Base-by-base conservation (phyloP, 2,113 vertebrate species). In the Istiophorus platypterus region DNA sequence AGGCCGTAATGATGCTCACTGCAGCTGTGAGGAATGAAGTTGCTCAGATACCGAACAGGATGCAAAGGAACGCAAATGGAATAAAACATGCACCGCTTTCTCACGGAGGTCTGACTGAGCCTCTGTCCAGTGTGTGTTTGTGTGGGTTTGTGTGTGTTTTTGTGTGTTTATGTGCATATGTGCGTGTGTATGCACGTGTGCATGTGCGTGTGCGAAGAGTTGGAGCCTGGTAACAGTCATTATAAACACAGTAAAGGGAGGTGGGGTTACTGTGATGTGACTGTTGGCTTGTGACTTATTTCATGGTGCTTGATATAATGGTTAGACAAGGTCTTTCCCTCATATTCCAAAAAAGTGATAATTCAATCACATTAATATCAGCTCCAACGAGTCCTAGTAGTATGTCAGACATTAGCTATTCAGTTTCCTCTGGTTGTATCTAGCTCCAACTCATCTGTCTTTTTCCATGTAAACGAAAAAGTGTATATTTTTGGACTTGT, bases 81-180 rank as follows among this genome's bases (percentile, higher is more conserved):
- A 89, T 94, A 77, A 94, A 95, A 92, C 91, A 93, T 94, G 89
- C 81, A 92, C 91, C 88, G 83, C 67, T 51, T 22, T 80, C 73
- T 51, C 81, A 62, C 63, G 14, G 42, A 82, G 74, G 70, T 66
- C 47, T 34, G 41, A 62, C 73, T 83, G 68, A 82, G 41, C 31
- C 42, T 72, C 49, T 71, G 42, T 22, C 3, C 37, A 13, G 26
- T 71, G 57, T 59, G 63, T 57, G 57, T 64, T 39, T 68, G 59
- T 72, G 41, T 75, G 27, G 59, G 68, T 67, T 67, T 72, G 58
- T 61, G 56, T 59, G 45, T 78, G 52, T 52, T 37, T 63, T 54
- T 57, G 66, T 41, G 61, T 49, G 39, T 8, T n/a, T n/a, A n/a
- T n/a, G n/a, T n/a, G n/a, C n/a, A n/a, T n/a, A n/a, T n/a, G n/a